Evolutionary conservation across 2,797 vertebrate species (phyloP).

Genomic region (Antennarius maculatus): DNA sequence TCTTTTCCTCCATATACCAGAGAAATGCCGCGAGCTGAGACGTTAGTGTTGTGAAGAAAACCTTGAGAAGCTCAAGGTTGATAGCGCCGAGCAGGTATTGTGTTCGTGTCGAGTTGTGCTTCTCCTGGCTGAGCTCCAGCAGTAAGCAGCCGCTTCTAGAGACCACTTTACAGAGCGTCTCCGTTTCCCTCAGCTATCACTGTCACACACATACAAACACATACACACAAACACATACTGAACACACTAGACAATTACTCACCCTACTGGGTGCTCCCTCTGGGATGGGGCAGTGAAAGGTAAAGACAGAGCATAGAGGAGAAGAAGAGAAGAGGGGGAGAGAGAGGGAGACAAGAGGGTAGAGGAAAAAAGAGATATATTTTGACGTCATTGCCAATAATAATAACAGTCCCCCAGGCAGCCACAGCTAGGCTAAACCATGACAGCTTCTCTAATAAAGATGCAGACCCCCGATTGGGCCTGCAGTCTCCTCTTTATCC

Average conservation of each 20-base stretch:
- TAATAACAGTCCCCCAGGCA: constrained; percentile 71
- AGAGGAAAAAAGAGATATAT: constrained; percentile 50
- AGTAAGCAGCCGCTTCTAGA: constrained; percentile 40
- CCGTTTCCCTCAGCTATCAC: constrained; percentile 56
- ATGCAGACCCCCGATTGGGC: constrained; percentile 70
- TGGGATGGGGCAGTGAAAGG: constrained; percentile 59
- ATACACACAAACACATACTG: constrained; percentile 27
- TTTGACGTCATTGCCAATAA: constrained; percentile 80
- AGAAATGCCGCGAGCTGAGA: constrained; percentile 32
- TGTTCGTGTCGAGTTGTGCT: constrained; percentile 44
- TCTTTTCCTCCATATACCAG: constrained; percentile 38
- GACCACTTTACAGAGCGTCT: constrained; percentile 57
- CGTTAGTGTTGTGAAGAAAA: constrained; percentile 48
- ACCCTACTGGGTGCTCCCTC: constrained; percentile 83
- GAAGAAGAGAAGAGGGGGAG: constrained; percentile 28
- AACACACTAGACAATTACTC: constrained; percentile 65
- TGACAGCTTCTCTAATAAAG: constrained; percentile 71
- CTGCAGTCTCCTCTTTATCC: constrained; percentile 50
- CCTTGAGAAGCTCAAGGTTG: constrained; percentile 64
- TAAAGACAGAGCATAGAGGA: constrained; percentile 28
- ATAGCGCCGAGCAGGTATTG: constrained; percentile 48
- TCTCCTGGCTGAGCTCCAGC: constrained; percentile 54
- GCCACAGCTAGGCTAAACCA: constrained; percentile 74
- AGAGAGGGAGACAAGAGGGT: constrained; percentile 21
- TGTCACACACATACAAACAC: constrained; percentile 15